Conservation (phyloP, 1,140 invertebrate genomes). For the Drosophila littoralis region DNA sequence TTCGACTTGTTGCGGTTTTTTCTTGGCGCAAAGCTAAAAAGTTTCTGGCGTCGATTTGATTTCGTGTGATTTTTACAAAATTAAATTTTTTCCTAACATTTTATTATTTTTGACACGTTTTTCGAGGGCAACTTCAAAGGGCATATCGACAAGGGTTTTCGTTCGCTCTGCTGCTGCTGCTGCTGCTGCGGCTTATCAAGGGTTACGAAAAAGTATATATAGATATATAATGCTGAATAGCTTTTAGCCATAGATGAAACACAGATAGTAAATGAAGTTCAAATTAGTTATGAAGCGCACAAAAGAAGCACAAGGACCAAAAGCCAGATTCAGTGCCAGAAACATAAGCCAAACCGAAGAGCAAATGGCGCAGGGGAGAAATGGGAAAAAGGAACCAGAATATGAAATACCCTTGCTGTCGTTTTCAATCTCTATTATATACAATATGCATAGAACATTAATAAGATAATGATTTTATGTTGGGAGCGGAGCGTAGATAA, state of each 20-base stretch:
- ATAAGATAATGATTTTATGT: too few relatives aligned
- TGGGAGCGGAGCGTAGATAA: too few relatives aligned
- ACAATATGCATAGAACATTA: too few relatives aligned
- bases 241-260: slow-evolving; percentile 47
- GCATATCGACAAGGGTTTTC: slow-evolving; percentile 12
- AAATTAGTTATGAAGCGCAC: slow-evolving; percentile 77
- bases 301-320: slow-evolving; percentile 47
- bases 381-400: slow-evolving; percentile 8
- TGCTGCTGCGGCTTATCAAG: slow-evolving; percentile 1
- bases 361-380: slow-evolving; percentile 10
- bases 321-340: slow-evolving; percentile 28
- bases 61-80: slow-evolving; percentile 63
- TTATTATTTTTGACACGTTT: slow-evolving; percentile 50
- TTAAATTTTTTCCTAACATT: slow-evolving; percentile 46
- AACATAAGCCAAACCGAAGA: slow-evolving; percentile 58
- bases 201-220: neutral
- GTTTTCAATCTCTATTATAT: too few relatives aligned
- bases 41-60: slow-evolving; percentile 57
- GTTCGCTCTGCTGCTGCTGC: neutral
- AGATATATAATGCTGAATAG: slow-evolving; percentile 8
- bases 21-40: slow-evolving; percentile 10
- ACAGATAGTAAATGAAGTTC: slow-evolving; percentile 72
- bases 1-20: slow-evolving; percentile 68
- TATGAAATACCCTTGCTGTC: slow-evolving; percentile 8
- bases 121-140: slow-evolving; percentile 2